Conservation (phyloP, 1,140 invertebrate genomes). For the Streblospio benedicti region DNA sequence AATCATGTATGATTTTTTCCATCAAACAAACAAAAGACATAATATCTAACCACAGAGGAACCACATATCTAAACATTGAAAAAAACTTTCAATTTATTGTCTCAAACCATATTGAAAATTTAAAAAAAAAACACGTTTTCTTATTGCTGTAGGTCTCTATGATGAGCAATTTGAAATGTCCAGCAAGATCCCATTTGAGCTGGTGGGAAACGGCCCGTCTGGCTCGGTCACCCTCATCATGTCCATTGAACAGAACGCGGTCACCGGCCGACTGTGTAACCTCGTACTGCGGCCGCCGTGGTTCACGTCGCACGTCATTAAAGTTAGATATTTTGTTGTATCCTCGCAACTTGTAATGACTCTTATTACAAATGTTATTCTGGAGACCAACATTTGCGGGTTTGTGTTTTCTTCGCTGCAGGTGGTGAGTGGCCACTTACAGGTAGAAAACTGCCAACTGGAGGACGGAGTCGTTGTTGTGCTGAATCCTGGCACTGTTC, state of each 20-base stretch:
- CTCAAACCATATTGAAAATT: no score
- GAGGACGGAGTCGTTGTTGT: slow-evolving; percentile 37
- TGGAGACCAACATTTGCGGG: no score
- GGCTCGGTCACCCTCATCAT: slow-evolving; percentile 36
- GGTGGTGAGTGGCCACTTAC: slow-evolving; percentile 32
- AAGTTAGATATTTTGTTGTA: no score
- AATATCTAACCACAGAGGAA: no score
- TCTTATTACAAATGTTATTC: no score
- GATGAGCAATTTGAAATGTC: slow-evolving; percentile 41
- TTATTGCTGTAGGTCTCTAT: slow-evolving; percentile 25
- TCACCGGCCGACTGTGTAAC: slow-evolving; percentile 33
- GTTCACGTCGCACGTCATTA: slow-evolving; percentile 38
- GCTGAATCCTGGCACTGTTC: slow-evolving; percentile 31
- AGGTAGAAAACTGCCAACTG: slow-evolving; percentile 38
- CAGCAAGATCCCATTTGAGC: slow-evolving; percentile 36
- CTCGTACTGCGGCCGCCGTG: slow-evolving; percentile 37
- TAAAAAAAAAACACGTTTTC: no score
- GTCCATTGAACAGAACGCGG: slow-evolving; percentile 33
- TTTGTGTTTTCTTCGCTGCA: slow-evolving; percentile 12
- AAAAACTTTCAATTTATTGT: no score
- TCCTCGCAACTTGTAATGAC: neutral
- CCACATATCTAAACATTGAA: no score
- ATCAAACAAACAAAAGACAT: no score
- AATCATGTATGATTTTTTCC: neutral
- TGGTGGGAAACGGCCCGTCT: slow-evolving; percentile 34